Base-by-base conservation (phyloP, 2,888 invertebrate genomes). In the Xanthia icteritia region DNA sequence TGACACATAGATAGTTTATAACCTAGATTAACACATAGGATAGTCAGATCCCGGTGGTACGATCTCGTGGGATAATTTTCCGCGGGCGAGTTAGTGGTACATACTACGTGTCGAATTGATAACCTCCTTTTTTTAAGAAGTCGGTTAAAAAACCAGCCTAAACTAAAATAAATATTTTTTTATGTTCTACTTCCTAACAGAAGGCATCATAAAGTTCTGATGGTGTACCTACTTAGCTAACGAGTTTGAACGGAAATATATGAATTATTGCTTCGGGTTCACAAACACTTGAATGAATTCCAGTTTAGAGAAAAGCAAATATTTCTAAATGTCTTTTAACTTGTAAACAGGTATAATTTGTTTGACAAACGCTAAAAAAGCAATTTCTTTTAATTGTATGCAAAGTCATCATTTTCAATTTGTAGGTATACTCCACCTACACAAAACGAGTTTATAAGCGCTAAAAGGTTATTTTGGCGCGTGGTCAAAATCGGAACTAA, bases 201-300 rank as follows among this genome's bases (percentile, higher is more conserved):
- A 60, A 63, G 48, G 17, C 15, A 73, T 51, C 70, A 71, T 82
- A 75, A 71, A 74, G 72, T 61, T 74, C 36, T 80, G 60, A 72
- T 72, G 36, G 48, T 17, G 51, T 71, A 74, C n/a, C 72, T 64
- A 67, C n/a, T 74, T 64, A 67, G 76, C 68, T 68, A 78, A 86
- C 86, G 13, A 79, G 85, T 85, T 88, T 77, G 45, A 73, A 71
- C 80, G 88, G 88, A 88, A 86, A 80, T 77, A 66, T 36, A 68
- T n/a, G n/a, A 77, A 78, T 64, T 77, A 79, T 58, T 66, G 45
- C 56, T 27, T 1, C 15, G 31, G 58, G 61, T 61, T 61, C 72
- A 74, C 36, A 80, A 76, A 79, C 61, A 65, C 36, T 58, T 78
- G n/a, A 64, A 56, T 56, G 11, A 31, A 20, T 56, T 70, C 48